These are phyloP conservation scores for Octomys mimax DNA, from an alignment of 2,797 vertebrate species.

Conservation along the genomic window DNA sequence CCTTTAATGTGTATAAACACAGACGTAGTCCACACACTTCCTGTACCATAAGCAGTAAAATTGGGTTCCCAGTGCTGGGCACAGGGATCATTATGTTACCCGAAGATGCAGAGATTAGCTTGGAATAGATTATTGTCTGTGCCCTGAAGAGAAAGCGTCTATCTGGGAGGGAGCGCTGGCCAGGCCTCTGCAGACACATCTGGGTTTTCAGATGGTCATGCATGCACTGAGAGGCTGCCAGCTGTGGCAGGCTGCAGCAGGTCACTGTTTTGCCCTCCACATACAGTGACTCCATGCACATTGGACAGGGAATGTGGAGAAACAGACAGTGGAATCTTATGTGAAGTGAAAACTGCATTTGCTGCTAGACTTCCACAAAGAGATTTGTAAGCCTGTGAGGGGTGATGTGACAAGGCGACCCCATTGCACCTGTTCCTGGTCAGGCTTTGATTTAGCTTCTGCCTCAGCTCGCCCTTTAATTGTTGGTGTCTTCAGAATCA, in stretches of 20 bases:
- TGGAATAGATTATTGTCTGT: neutral
- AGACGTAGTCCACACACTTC: neutral
- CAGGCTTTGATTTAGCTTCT: neutral
- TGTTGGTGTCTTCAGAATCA: neutral
- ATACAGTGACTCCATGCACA: neutral
- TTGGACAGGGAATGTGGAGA: neutral
- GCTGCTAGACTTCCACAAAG: neutral
- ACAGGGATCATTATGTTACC: neutral
- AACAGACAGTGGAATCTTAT: neutral
- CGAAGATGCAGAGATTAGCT: neutral
- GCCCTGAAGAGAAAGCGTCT: neutral
- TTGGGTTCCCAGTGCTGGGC: neutral
- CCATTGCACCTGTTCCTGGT: neutral
- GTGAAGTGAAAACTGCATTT: neutral
- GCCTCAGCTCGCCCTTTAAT: neutral
- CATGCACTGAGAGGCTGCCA: accelerated
- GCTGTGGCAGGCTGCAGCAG: accelerated
- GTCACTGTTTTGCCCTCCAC: neutral
- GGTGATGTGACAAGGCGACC: neutral
- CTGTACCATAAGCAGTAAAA: neutral
- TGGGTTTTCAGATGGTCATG: neutral
- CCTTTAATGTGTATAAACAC: neutral
- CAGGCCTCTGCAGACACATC: neutral
- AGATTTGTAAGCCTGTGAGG: neutral
- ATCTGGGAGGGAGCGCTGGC: neutral